These are phyloP conservation scores for Excalfactoria chinensis DNA, from an alignment of 2,113 vertebrate species.

Conservation along the genomic window DNA sequence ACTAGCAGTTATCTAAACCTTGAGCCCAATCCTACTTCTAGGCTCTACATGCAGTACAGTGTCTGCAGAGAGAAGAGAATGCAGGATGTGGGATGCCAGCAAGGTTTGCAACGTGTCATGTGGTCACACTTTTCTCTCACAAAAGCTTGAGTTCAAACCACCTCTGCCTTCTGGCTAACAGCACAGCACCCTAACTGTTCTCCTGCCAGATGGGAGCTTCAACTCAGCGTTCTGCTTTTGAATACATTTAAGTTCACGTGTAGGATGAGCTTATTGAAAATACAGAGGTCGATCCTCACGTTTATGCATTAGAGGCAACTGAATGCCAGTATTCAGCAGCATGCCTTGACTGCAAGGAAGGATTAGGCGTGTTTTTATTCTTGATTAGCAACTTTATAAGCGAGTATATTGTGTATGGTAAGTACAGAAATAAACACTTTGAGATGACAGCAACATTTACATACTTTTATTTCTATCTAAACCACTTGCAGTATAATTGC, in stretches of 20 bases:
- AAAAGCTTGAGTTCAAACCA: not conserved
- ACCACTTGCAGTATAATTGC: not conserved
- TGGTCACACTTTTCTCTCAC: not conserved
- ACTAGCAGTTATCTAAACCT: not conserved
- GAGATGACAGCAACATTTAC: not conserved
- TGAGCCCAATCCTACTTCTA: not conserved
- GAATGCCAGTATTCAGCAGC: not conserved
- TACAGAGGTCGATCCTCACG: fast-evolving
- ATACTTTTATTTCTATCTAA: not conserved
- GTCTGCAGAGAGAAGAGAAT: not conserved
- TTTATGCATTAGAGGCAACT: not conserved
- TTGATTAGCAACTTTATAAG: not conserved
- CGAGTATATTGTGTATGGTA: not conserved
- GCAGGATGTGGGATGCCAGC: not conserved
- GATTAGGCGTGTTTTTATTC: not conserved
- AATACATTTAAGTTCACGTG: not conserved
- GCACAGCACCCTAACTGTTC: not conserved
- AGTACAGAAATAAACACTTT: not conserved
- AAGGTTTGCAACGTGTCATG: not conserved
- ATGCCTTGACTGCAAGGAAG: not conserved
- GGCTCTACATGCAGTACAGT: not conserved
- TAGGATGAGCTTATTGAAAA: not conserved
- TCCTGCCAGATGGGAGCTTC: not conserved
- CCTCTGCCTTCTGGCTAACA: not conserved
- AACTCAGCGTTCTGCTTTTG: not conserved